A percentile compares a stretch with the other conserved stretches of the same genome.
Evolutionary conservation across 1,140 invertebrate species (phyloP).

Genomic region (Alviniconcha marisindica): DNA sequence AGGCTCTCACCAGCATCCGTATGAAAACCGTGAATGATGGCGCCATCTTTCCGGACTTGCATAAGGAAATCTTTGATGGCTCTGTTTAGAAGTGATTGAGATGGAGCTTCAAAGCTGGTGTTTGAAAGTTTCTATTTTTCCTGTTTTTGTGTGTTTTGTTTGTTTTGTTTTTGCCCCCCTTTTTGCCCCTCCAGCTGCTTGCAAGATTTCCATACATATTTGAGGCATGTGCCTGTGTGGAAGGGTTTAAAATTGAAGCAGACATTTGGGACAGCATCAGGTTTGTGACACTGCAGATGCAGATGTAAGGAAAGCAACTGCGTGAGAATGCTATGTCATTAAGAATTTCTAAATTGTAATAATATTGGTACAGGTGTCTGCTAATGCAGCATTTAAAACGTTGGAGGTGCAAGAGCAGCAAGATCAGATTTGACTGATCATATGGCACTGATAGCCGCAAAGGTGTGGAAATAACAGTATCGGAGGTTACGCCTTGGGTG

Average conservation of each 20-base stretch:
- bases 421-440: too few species aligned
- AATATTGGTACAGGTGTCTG: too few species aligned
- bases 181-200: not conserved
- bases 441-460: too few species aligned
- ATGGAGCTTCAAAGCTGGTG: not conserved
- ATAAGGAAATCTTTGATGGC: conserved; percentile 64
- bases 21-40: conserved; percentile 48
- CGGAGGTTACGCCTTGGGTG: too few species aligned
- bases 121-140: not conserved
- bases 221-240: not conserved
- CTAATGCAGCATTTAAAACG: too few species aligned
- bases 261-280: not conserved
- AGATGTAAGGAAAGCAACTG: too few species aligned
- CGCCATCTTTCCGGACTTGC: conserved; percentile 64
- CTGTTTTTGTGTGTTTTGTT: too few species aligned
- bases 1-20: conserved; percentile 69
- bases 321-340: too few species aligned
- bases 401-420: too few species aligned
- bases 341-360: too few species aligned
- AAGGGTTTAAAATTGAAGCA: not conserved
- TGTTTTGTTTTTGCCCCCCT: too few species aligned
- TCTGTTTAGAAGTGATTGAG: not conserved
- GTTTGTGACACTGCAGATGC: not conserved
- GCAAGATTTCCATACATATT: not conserved
- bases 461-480: too few species aligned